Base-by-base conservation (phyloP, 1,140 invertebrate genomes). In the Venturia canescens region DNA sequence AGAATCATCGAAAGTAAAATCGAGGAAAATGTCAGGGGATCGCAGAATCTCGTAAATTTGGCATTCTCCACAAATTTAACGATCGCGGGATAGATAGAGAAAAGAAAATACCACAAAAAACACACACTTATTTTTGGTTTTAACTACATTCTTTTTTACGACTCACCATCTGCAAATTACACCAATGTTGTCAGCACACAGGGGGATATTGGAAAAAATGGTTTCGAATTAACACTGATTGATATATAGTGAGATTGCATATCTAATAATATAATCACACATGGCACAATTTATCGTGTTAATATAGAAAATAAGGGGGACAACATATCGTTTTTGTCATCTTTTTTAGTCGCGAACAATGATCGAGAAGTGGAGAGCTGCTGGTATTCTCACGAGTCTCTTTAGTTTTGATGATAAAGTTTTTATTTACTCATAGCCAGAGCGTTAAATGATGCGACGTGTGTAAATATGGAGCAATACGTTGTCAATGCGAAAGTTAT, bases 141-240 rank as follows among this genome's bases (percentile, higher is more conserved):
- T 76, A 67, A 80, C 82, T 79, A 83, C 77, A 78, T 78, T 80
- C 81, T 27, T 85, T 86, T 60, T 67, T 75, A 71, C 80, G 83
- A 92, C 90, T 92, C 88, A 92, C 91, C 91, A 87, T 91, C 90
- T 92, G 86, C 82, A 81, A 26, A 80, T 83, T 88, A 88, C 84
- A 88, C 86, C 88, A 90, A 88, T 88, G 89, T 87, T 84, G 87
- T 86, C 90, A 88, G 87, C 88, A 87, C 84, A 89, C 86, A 87
- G 85, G 87, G 86, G 27, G 16, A 88, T 89, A 89, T 89, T 88
- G 88, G 87, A 88, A 90, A 89, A 89, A 90, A 82, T 84, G 75
- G 80, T 80, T 77, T 81, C 38, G 53, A 86, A 85, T 87, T 85
- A 84, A 87, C 85, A 80, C 78, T 82, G 80, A 88, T 89, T 89